Evolutionary conservation across 2,888 invertebrate genomes (phyloP), one percentile per base, ranked within the genome.

Genomic region (Maniola hyperantus): DNA sequence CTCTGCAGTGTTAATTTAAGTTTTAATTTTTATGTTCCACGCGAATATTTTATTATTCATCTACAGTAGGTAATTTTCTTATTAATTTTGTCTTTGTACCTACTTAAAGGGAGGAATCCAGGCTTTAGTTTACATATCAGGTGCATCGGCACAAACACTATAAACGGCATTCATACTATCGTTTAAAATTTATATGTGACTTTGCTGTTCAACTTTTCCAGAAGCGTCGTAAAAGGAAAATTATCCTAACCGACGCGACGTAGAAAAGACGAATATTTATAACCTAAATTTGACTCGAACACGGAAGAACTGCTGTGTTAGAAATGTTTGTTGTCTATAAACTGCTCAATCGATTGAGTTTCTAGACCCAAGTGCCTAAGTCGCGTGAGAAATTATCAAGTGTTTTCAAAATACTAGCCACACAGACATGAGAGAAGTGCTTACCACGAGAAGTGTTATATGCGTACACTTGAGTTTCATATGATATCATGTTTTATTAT

Each of bases 361-460:
- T 54, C 42, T 39, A 20, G 1, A n/a, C 18, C 6, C 57, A 57
- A 42, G 42, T 20, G 20, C 71, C 66, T 72, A 68, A 69, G 73
- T 70, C 74, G 73, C 83, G 83, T 88, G 85, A 77, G 85, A 87
- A 83, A 79, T 72, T 74, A 69, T 70, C 77, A 78, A 80, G 82
- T 85, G 83, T 84, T 86, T 81, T 84, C 79, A 85, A 82, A 85
- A 84, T 79, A 83, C 76, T 76, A 36, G 26, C 50, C 42, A 39
- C 66, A 20, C n/a, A 42, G 54, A 54, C 59, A 60, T 54, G 67
- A 59, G 64, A 67, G 59, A 34, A 8, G 2, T 39, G 11, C 26
- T 26, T 26, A 26, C 26, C 26, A 26, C 26, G 64, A 67, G 59
- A 34, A 8, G 2, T 39, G 11, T 34, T 34, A 15, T 36, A 18